Evolutionary conservation across 2,888 invertebrate genomes (phyloP).

Genomic region (Anthophora plumipes): DNA sequence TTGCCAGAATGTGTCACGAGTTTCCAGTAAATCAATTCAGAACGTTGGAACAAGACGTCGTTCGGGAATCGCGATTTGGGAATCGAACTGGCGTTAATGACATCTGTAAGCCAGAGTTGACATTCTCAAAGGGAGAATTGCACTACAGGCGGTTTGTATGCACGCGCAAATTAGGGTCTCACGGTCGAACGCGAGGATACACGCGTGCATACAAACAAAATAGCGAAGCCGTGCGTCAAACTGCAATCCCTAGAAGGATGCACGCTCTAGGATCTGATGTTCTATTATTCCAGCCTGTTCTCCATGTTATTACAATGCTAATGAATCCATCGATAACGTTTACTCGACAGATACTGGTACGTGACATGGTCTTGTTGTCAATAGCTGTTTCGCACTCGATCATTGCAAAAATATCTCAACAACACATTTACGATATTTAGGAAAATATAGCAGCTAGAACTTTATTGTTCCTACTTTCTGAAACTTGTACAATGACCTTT

Average conservation of each 20-base stretch:
- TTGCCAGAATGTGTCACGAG: not conserved
- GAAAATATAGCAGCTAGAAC: too few species aligned
- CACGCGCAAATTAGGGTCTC: slow-evolving; percentile 9
- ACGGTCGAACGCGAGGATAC: slow-evolving; percentile 9
- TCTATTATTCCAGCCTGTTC: slow-evolving; percentile 50
- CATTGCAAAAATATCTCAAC: too few species aligned
- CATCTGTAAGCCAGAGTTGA: slow-evolving; percentile 36
- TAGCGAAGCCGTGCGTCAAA: slow-evolving; percentile 26
- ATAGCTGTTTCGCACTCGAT: too few species aligned
- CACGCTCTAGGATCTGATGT: slow-evolving; percentile 2
- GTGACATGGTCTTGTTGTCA: too few species aligned
- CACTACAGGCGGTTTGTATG: slow-evolving; percentile 9
- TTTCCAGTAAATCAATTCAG: not conserved
- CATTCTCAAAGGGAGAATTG: slow-evolving; percentile 55
- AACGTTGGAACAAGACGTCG: not conserved
- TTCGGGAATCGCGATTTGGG: slow-evolving; percentile 29
- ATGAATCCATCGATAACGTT: slow-evolving; percentile 43
- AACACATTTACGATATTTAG: too few species aligned
- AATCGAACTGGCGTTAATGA: slow-evolving; percentile 54
- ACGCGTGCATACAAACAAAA: slow-evolving; percentile 42
- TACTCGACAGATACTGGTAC: not conserved
- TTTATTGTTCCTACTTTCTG: too few species aligned
- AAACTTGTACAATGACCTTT: too few species aligned
- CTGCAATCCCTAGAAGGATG: slow-evolving; percentile 49
- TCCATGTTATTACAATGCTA: slow-evolving; percentile 44